A percentile compares a stretch with the other conserved stretches of the same genome.
Evolutionary conservation across 2,797 vertebrate species (phyloP).

Genomic region (Peromyscus aztecus): DNA sequence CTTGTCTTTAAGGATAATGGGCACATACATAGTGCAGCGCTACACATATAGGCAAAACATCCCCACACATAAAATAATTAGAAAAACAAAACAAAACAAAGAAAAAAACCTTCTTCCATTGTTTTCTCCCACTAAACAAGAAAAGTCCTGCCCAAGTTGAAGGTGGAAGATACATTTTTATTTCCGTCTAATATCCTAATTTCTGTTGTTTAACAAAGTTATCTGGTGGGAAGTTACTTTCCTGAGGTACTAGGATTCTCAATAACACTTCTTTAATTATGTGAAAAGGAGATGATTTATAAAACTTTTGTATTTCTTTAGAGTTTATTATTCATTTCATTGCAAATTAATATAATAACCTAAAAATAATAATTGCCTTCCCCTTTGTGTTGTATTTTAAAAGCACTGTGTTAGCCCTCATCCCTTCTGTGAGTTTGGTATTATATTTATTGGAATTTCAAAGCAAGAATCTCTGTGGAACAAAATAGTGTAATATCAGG

Average conservation of each 20-base stretch:
- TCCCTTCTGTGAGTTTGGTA: neutral
- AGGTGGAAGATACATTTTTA: neutral
- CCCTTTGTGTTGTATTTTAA: neutral
- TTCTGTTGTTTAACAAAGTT: neutral
- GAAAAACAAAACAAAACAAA: too few relatives aligned
- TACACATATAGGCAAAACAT: neutral
- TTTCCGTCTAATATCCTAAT: neutral
- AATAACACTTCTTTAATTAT: neutral
- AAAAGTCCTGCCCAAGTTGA: neutral
- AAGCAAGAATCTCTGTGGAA: neutral
- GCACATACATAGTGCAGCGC: too few relatives aligned
- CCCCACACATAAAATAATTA: neutral
- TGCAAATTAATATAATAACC: neutral
- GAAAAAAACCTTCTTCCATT: neutral
- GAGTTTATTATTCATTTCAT: neutral
- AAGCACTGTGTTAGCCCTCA: neutral
- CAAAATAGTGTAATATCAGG: neutral
- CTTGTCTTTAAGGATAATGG: neutral
- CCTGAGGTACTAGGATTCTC: neutral
- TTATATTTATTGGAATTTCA: neutral
- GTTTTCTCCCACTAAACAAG: neutral
- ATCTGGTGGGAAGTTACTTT: neutral
- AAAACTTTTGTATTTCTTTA: neutral
- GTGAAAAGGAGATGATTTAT: neutral
- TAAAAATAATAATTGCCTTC: neutral